Percentiles rank a stretch among this genome's conserved stretches.
phyloP scores from a whole-genome alignment of 2,888 invertebrate species.

The Athripsodes cinereus region DNA sequence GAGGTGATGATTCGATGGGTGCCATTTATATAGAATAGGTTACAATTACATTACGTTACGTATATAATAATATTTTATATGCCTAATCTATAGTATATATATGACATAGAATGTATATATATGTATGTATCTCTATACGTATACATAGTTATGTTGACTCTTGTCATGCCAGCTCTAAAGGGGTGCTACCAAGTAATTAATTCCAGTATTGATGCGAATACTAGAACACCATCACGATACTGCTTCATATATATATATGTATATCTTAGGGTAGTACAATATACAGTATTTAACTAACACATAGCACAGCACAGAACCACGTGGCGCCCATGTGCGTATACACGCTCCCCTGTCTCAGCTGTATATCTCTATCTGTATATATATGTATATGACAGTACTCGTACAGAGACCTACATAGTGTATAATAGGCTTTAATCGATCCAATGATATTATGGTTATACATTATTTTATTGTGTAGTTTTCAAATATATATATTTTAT shows the following conservation, averaged over 20 bases:
- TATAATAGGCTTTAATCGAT: slow-evolving; percentile 23
- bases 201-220: slow-evolving; percentile 26
- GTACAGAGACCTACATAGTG: slow-evolving; percentile 18
- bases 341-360: too few relatives aligned
- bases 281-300: too few relatives aligned
- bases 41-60: slow-evolving; percentile 32
- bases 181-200: slow-evolving; percentile 50
- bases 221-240: slow-evolving; percentile 2
- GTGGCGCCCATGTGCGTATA: too few relatives aligned
- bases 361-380: too few relatives aligned
- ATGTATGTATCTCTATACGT: background rate
- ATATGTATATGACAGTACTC: slow-evolving; percentile 24
- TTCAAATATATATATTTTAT: slow-evolving; percentile 39
- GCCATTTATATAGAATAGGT: slow-evolving; percentile 43
- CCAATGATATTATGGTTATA: slow-evolving; percentile 27
- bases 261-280: too few relatives aligned
- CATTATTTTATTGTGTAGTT: slow-evolving; percentile 43
- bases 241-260: too few relatives aligned
- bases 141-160: slow-evolving; percentile 46
- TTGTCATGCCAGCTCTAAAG: slow-evolving; percentile 55
- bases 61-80: slow-evolving; percentile 8
- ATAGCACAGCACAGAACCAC: too few relatives aligned
- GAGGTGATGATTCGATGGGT: slow-evolving; percentile 33
- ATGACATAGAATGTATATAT: background rate
- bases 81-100: background rate